A percentile compares a stretch with the other conserved stretches of the same genome.
phyloP scores from a whole-genome alignment of 2,888 invertebrate species.

The Epistrophella euchroma region DNA sequence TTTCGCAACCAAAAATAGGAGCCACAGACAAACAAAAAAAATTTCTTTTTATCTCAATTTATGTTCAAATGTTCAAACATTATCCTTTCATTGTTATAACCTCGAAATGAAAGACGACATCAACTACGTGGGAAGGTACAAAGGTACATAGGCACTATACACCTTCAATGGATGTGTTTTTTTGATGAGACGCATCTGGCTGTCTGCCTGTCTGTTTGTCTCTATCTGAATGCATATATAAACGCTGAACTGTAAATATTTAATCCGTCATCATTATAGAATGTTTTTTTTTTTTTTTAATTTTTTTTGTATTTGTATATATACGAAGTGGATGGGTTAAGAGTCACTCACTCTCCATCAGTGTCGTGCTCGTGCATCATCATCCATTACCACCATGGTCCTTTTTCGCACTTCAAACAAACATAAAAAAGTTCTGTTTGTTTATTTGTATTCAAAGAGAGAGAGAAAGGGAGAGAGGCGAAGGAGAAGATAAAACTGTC shows the following conservation, averaged over 20 bases:
- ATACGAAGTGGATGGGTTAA: slow-evolving; percentile 17
- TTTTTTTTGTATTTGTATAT: background rate
- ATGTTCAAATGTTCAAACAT: slow-evolving; percentile 54
- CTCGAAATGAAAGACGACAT: slow-evolving; percentile 28
- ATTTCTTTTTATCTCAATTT: slow-evolving; percentile 18
- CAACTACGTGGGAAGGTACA: background rate
- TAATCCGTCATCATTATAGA: slow-evolving; percentile 68
- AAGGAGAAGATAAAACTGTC: slow-evolving; percentile 22
- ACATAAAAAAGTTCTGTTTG: slow-evolving; percentile 27
- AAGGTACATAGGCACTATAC: background rate
- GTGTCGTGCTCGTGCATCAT: slow-evolving; percentile 26
- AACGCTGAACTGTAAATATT: slow-evolving; percentile 60
- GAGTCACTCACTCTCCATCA: slow-evolving; percentile 26
- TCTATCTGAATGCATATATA: slow-evolving; percentile 32
- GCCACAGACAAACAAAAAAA: background rate
- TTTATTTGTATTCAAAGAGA: slow-evolving; percentile 19
- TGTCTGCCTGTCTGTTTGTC: slow-evolving; percentile 17
- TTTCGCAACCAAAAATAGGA: background rate
- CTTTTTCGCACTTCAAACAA: slow-evolving; percentile 43
- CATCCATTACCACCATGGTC: slow-evolving; percentile 28
- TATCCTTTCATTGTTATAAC: slow-evolving; percentile 50
- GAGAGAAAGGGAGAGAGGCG: background rate
- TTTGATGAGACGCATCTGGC: slow-evolving; percentile 54
- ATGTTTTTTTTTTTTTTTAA: background rate
- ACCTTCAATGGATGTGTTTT: slow-evolving; percentile 10